Evolutionary conservation across 2,888 invertebrate genomes (phyloP).

Genomic region (Dryobotodes eremita): DNA sequence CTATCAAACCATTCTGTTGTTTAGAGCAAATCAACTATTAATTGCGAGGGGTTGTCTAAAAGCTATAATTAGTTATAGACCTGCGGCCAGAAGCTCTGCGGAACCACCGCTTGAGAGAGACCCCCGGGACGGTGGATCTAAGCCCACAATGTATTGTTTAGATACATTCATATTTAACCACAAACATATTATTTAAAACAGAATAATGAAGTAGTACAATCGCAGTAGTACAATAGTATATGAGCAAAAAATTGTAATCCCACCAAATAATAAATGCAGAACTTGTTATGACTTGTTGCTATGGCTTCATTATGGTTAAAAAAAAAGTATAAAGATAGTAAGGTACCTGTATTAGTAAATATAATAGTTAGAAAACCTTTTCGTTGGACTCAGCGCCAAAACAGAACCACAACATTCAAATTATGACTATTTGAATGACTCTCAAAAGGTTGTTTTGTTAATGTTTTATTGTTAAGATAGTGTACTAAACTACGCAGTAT

Average conservation of each 20-base stretch:
- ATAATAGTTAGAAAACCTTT: not conserved
- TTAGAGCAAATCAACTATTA: slow-evolving; percentile 71
- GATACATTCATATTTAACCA: slow-evolving; percentile 39
- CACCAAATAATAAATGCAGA: slow-evolving; percentile 4
- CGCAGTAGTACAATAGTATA: not conserved
- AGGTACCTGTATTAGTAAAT: not conserved
- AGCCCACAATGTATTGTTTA: slow-evolving; percentile 78
- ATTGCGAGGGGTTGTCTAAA: slow-evolving; percentile 75
- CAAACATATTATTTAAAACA: slow-evolving; percentile 12
- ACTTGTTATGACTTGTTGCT: not conserved
- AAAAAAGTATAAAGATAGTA: not conserved
- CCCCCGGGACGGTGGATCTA: slow-evolving; percentile 90
- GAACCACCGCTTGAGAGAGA: slow-evolving; percentile 90
- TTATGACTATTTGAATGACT: not conserved
- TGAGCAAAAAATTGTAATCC: not conserved
- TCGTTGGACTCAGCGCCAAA: not conserved
- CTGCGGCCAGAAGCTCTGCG: slow-evolving; percentile 92
- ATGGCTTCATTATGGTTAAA: not conserved
- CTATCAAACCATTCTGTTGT: slow-evolving; percentile 70
- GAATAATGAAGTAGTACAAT: slow-evolving; percentile 16
- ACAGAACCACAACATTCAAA: not conserved
- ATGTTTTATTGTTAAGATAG: not conserved
- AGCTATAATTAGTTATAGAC: slow-evolving; percentile 89
- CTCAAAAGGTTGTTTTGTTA: not conserved
- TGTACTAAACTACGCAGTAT: not conserved